A percentile compares a stretch with the other conserved stretches of the same genome.
Evolutionary conservation across 2,797 vertebrate genomes (phyloP).

Genomic region (Poecilia gillii): DNA sequence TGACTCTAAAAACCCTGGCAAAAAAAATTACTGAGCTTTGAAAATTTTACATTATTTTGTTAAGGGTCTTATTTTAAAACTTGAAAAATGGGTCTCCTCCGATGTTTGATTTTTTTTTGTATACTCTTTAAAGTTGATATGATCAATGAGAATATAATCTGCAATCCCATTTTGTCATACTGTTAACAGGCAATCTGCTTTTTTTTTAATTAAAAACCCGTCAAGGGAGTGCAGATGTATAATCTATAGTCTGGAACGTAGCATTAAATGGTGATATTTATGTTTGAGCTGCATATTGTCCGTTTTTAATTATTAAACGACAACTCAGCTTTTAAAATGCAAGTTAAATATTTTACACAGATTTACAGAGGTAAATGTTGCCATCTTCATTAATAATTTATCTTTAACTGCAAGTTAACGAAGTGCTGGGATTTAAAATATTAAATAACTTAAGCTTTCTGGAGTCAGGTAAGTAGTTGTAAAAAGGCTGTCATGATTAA

Average conservation of each 20-base stretch:
- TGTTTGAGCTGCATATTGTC: not conserved
- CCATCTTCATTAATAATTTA: slow-evolving; percentile 7
- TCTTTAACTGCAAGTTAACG: not conserved
- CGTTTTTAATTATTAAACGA: not conserved
- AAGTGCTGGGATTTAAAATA: slow-evolving; percentile 1
- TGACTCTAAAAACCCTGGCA: not conserved
- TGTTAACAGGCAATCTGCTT: not conserved
- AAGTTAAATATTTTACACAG: not conserved
- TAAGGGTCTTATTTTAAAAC: not conserved
- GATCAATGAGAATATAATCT: not conserved
- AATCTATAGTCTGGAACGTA: not conserved
- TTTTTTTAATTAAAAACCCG: not conserved
- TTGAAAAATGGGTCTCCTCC: not conserved
- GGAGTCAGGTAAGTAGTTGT: not conserved
- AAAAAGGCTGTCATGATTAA: not conserved
- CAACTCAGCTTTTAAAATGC: not conserved
- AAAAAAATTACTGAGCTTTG: not conserved
- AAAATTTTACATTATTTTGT: not conserved
- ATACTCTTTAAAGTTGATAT: not conserved
- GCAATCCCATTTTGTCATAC: not conserved
- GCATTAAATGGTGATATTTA: not conserved
- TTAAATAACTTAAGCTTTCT: not conserved
- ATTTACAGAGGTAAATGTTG: not conserved
- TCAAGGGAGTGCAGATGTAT: not conserved
- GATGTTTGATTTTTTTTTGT: not conserved